phyloP scores from a whole-genome alignment of 1,140 invertebrate species.

The Penaeus indicus region DNA sequence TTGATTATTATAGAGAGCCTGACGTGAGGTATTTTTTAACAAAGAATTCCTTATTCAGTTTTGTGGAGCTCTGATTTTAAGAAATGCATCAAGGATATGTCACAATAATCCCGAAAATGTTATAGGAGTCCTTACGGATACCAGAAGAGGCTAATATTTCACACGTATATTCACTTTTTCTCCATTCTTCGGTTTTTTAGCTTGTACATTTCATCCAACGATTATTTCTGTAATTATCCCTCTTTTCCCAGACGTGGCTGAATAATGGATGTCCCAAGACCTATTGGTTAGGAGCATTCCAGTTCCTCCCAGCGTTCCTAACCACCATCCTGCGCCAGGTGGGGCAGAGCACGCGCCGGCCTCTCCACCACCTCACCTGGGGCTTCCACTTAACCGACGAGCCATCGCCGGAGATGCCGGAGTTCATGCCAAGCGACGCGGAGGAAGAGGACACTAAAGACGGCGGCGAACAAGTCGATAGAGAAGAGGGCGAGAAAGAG shows the following conservation, averaged over 20 bases:
- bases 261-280: conserved; percentile 35
- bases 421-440: neutral
- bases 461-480: neutral
- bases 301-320: conserved; percentile 48
- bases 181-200: neutral
- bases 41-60: too few species aligned
- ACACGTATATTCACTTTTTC: neutral
- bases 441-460: neutral
- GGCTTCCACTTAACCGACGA: conserved; percentile 39
- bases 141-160: too few species aligned
- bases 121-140: too few species aligned
- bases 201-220: too few species aligned
- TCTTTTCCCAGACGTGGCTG: conserved; percentile 43
- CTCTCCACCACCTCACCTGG: conserved; percentile 48
- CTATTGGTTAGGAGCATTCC: conserved; percentile 47
- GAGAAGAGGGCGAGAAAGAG: neutral
- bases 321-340: conserved; percentile 36
- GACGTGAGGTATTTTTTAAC: too few species aligned
- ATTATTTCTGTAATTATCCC: neutral
- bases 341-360: neutral
- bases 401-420: neutral
- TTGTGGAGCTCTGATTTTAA: too few species aligned
- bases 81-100: too few species aligned
- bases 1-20: too few species aligned
- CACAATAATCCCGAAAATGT: too few species aligned